phyloP scores from a whole-genome alignment of 2,888 invertebrate species.

The Limnephilus auricula region DNA sequence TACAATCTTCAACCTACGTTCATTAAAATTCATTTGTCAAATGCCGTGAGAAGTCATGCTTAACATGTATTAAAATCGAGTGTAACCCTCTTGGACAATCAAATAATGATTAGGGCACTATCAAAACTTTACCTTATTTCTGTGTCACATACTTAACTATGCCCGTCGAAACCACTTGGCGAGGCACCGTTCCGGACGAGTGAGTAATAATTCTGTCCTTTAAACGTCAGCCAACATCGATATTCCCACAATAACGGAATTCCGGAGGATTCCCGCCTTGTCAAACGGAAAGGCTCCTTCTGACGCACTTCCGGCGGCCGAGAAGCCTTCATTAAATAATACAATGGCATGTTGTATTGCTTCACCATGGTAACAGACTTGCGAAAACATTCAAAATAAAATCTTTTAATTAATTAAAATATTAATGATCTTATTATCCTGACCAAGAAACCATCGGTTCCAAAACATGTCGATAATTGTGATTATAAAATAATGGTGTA shows the following conservation, averaged over 20 bases:
- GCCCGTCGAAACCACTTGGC: neutral
- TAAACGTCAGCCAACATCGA: constrained; percentile 2
- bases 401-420: too few relatives aligned
- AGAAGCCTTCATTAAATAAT: neutral
- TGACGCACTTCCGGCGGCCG: constrained; percentile 19
- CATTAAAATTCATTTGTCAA: too few relatives aligned
- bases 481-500: too few relatives aligned
- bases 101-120: neutral
- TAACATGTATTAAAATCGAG: neutral
- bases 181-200: constrained; percentile 17
- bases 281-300: constrained; percentile 25
- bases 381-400: too few relatives aligned
- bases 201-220: constrained; percentile 19
- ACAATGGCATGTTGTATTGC: neutral
- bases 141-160: neutral
- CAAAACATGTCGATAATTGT: too few relatives aligned
- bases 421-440: too few relatives aligned
- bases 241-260: constrained; percentile 40
- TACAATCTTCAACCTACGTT: too few relatives aligned
- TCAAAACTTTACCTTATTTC: neutral
- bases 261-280: constrained; percentile 38
- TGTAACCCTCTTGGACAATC: neutral
- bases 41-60: too few relatives aligned
- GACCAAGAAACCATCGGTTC: too few relatives aligned
- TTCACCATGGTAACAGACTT: neutral